Percentiles rank a stretch among this genome's conserved stretches.
Evolutionary conservation across 2,797 vertebrate species (phyloP).

Genomic region (Anabas testudineus): DNA sequence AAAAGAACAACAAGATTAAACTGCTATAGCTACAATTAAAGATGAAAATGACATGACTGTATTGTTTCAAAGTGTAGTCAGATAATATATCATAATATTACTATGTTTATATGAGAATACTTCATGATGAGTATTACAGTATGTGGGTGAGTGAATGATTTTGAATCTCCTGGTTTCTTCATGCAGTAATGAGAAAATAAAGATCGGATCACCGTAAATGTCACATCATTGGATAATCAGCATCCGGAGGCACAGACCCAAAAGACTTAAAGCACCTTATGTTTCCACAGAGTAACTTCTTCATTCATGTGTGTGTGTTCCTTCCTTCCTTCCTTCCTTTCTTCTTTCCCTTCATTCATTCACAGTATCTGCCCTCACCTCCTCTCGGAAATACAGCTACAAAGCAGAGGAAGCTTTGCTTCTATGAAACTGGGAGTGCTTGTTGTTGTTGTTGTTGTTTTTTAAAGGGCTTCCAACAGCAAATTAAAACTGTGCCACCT

Average conservation of each 20-base stretch:
- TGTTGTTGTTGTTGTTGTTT: slow-evolving; percentile 39
- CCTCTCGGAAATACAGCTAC: slow-evolving; percentile 18
- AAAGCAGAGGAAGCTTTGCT: slow-evolving; percentile 42
- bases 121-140: background rate
- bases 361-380: background rate
- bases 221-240: background rate
- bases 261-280: background rate
- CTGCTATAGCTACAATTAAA: no score
- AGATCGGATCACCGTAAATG: background rate
- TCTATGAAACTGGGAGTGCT: slow-evolving; percentile 45
- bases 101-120: background rate
- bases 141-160: background rate
- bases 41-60: no score
- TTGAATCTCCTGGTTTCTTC: background rate
- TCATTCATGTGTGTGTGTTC: background rate
- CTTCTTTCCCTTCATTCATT: slow-evolving; percentile 1
- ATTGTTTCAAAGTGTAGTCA: no score
- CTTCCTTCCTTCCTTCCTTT: background rate
- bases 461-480: slow-evolving; percentile 57
- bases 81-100: no score
- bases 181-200: background rate
- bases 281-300: background rate
- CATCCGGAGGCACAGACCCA: background rate
- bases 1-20: no score
- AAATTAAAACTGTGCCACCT: slow-evolving; percentile 61